Evolutionary conservation across 2,113 vertebrate genomes (phyloP), one percentile per base, ranked within the genome.

Genomic region (Gasterosteus aculeatus): DNA sequence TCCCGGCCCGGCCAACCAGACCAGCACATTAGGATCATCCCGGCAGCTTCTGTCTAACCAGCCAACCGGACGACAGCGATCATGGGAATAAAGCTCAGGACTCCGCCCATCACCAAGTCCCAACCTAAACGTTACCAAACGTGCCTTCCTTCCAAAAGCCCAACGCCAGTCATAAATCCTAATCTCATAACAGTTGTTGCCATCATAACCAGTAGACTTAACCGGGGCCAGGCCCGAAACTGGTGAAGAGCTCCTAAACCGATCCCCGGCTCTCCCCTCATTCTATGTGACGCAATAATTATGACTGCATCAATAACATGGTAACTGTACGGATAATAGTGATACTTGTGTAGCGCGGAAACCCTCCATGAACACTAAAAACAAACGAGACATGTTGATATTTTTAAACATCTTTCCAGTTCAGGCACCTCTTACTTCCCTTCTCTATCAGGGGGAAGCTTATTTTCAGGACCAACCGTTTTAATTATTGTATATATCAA

Each of bases 261-360:
- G 42, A 71, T 58, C 70, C 76, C 77, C 53, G 54, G 67, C 84
- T 80, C 89, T 90, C 92, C 95, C 96, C 93, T 96, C 95, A 96
- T 95, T 93, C 94, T 93, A 94, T 93, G 94, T 94, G 94, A 96
- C 95, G 96, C 97, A 98, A 97, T 98, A 94, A 92, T 85, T 95
- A 95, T 93, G 57, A 82, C 69, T 81, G 60, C 77, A 80, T 80
- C 82, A 87, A 81, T 84, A 90, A 79, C 78, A 74, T 57, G 38
- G 63, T 85, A 90, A 84, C 82, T 74, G 51, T 38, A 53, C 64
- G 53, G 31, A 67, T 67, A 22, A 38, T 53, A 22, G 2, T 67
- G 65, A 33, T 67, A 67, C 46, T 39, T 73, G 83, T 77, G 63
- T 80, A 69, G 84, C 79, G 73, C 65, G 78, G 26, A 80, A 68